These are phyloP conservation scores for Allophyes oxyacanthae DNA, from an alignment of 2,888 invertebrate genomes.

Conservation along the genomic window DNA sequence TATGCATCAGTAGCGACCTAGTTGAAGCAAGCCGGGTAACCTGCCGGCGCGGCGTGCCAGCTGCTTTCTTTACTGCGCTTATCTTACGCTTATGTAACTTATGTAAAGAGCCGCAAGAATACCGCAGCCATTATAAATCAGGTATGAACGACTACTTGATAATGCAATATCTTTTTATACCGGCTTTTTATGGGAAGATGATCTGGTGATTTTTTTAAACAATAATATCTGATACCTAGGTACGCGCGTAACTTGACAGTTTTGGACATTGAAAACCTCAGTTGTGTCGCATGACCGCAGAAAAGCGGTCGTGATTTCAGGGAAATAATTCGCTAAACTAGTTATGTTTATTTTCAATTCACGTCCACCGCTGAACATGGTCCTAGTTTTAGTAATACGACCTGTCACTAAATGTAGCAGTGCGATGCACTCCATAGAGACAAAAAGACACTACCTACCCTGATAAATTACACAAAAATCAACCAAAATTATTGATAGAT, in stretches of 20 bases:
- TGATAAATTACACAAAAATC: no score
- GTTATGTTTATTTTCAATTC: background rate
- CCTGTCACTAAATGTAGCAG: no score
- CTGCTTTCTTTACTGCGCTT: conserved; percentile 53
- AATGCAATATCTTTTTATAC: conserved; percentile 19
- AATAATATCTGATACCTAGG: background rate
- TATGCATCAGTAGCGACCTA: conserved; percentile 43
- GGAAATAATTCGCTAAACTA: background rate
- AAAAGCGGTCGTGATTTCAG: background rate
- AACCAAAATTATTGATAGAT: no score
- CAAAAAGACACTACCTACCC: no score
- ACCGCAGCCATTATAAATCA: conserved; percentile 47
- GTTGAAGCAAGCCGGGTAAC: conserved; percentile 25
- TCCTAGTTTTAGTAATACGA: background rate
- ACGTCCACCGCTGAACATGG: no score
- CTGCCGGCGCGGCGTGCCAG: conserved; percentile 12
- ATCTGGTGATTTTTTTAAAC: background rate
- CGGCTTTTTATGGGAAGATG: conserved; percentile 16
- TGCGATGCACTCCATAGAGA: no score
- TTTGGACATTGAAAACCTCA: conserved; percentile 1
- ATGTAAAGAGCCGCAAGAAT: conserved; percentile 44
- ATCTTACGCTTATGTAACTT: conserved; percentile 56
- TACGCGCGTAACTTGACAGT: background rate
- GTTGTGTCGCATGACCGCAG: background rate
- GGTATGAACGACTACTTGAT: conserved; percentile 12